Percentiles rank a stretch among this genome's conserved stretches.
These are phyloP conservation scores for Acanthosoma haemorrhoidale DNA, from an alignment of 2,888 invertebrate genomes.

Conservation along the genomic window DNA sequence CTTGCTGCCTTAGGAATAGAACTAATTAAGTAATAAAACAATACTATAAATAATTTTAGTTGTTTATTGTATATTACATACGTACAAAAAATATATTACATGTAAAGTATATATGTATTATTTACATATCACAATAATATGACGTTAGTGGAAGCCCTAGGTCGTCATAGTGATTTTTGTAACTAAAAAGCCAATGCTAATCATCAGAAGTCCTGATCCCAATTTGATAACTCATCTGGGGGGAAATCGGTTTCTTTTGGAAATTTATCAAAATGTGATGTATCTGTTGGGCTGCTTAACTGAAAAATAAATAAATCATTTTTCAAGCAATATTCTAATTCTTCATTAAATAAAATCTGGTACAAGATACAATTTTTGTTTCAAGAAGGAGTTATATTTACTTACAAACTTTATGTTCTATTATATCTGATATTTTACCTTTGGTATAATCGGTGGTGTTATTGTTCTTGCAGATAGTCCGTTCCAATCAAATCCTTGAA, in stretches of 20 bases:
- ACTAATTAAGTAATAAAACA: no score
- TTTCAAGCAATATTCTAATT: neutral
- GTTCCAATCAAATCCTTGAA: slow-evolving; percentile 72
- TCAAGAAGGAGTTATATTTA: neutral
- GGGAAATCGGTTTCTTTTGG: slow-evolving; percentile 60
- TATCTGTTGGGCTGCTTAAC: slow-evolving; percentile 60
- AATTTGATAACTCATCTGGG: slow-evolving; percentile 62
- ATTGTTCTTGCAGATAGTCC: slow-evolving; percentile 54
- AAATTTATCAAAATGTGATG: slow-evolving; percentile 62
- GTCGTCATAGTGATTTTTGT: neutral
- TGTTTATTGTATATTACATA: neutral
- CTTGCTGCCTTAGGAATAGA: no score
- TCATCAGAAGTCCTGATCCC: slow-evolving; percentile 63
- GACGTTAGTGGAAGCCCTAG: slow-evolving; percentile 18
- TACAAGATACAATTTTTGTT: neutral
- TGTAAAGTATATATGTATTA: slow-evolving; percentile 1
- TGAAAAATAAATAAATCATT: slow-evolving; percentile 44
- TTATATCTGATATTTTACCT: slow-evolving; percentile 42
- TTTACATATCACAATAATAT: slow-evolving; percentile 20
- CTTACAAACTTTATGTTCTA: neutral
- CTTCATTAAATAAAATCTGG: neutral
- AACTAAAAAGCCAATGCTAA: neutral
- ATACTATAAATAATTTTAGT: no score
- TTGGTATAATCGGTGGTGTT: slow-evolving; percentile 53
- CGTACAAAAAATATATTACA: slow-evolving; percentile 10